Evolutionary conservation across 2,113 vertebrate species (phyloP), one percentile per base, ranked within the genome.

Genomic region (Carollia perspicillata): DNA sequence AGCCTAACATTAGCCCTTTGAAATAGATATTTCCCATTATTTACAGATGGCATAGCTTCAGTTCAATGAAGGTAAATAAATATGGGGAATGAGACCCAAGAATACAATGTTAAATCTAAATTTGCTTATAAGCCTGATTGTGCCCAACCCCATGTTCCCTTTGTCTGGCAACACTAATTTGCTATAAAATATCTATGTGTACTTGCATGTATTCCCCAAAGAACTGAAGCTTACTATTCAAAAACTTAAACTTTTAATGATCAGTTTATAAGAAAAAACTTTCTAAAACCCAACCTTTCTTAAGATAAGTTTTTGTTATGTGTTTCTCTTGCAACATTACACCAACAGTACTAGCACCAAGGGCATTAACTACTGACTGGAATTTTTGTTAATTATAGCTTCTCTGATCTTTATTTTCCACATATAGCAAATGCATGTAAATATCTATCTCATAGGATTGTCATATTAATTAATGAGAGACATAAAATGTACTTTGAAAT

Each of bases 381-480:
- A 17, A 49, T 30, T 85, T 66, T 89, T 53, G 14, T 89, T 44
- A 88, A 83, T 66, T 85, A 1, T 37, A 60, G 81, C 77, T 92
- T 74, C 42, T 84, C 28, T 75, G 26, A n/a, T 9, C 20, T 89
- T 93, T 78, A 77, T 6, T 72, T 95, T 96, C 40, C 8, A 49
- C 0, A 28, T 33, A 49, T 17, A 26, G 30, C 35, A 86, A 92
- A 60, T 42, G 4, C 33, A 18, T 11, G 7, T 75, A 13, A 79
- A 49, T 92, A 58, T 2, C 13, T 92, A 58, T 2, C 10, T 49
- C 12, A 74, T 42, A 47, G 60, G 8, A 69, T 90, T 89, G 49
- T 78, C 78, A 20, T 77, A 10, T 35, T 12, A 40, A 23, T 12
- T 87, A 94, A 74, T 71, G 44, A 89, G 11, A 35, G 68, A 23